phyloP scores from a whole-genome alignment of 2,797 vertebrate genomes.

The Myotis planiceps region DNA sequence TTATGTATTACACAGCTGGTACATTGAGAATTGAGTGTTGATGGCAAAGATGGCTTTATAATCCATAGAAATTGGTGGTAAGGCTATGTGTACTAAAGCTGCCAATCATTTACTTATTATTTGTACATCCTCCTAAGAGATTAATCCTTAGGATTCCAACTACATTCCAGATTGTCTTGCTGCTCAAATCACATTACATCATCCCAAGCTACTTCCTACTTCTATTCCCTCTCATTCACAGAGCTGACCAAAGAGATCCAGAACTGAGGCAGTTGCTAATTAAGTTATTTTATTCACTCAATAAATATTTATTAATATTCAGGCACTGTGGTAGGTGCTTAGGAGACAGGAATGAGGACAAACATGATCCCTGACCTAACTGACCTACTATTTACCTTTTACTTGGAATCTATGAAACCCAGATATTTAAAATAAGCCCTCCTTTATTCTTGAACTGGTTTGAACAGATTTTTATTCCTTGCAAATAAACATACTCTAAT shows the following conservation, averaged over 20 bases:
- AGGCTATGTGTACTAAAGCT: not conserved
- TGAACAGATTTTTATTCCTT: slow-evolving; percentile 28
- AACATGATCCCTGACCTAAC: not conserved
- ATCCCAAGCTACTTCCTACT: not conserved
- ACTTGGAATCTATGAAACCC: not conserved
- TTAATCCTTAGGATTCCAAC: not conserved
- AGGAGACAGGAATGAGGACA: not conserved
- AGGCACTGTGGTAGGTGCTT: not conserved
- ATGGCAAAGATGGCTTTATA: not conserved
- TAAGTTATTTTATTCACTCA: not conserved
- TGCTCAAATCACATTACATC: not conserved
- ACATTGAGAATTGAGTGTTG: not conserved
- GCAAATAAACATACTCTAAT: not conserved
- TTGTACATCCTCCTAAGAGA: not conserved
- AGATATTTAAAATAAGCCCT: slow-evolving; percentile 9
- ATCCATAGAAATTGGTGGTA: not conserved
- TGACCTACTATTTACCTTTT: not conserved
- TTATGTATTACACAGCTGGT: not conserved
- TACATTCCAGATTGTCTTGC: not conserved
- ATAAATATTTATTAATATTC: not conserved
- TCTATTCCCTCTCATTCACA: not conserved
- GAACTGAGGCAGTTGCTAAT: not conserved
- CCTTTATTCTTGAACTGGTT: not conserved
- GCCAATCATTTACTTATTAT: not conserved
- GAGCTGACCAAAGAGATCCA: not conserved